A percentile compares a stretch with the other conserved stretches of the same genome.
Conservation (phyloP, 2,888 invertebrate genomes). For the Xanthorhoe designata region DNA sequence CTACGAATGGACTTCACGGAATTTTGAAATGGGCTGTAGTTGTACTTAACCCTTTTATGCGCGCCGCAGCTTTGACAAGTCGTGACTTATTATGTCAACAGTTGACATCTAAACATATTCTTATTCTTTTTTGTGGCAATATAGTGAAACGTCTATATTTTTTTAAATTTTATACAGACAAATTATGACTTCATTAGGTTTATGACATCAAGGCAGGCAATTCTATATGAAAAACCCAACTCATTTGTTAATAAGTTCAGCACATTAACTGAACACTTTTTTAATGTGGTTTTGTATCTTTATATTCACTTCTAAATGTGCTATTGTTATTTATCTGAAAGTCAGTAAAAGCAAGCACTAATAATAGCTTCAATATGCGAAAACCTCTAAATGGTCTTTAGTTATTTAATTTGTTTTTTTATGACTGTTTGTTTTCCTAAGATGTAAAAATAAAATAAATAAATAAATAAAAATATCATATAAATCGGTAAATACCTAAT, state of each 20-base stretch:
- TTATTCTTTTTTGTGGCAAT: too few species aligned
- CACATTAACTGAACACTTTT: neutral
- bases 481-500: too few species aligned
- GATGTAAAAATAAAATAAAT: too few species aligned
- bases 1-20: slow-evolving; percentile 40
- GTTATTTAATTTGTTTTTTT: too few species aligned
- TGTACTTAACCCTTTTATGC: slow-evolving; percentile 33
- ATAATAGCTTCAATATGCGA: too few species aligned
- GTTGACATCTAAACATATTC: neutral
- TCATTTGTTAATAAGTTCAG: neutral
- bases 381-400: too few species aligned
- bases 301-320: too few species aligned
- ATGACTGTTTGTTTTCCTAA: too few species aligned
- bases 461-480: too few species aligned
- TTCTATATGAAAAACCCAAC: neutral
- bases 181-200: neutral
- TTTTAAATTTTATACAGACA: neutral
- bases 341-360: too few species aligned
- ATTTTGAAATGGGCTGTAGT: slow-evolving; percentile 35
- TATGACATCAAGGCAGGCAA: neutral
- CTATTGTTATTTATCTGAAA: too few species aligned
- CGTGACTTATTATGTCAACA: neutral
- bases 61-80: neutral
- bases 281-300: neutral
- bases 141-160: neutral